Conservation (phyloP, 2,113 vertebrate genomes). For the Galbula dea region DNA sequence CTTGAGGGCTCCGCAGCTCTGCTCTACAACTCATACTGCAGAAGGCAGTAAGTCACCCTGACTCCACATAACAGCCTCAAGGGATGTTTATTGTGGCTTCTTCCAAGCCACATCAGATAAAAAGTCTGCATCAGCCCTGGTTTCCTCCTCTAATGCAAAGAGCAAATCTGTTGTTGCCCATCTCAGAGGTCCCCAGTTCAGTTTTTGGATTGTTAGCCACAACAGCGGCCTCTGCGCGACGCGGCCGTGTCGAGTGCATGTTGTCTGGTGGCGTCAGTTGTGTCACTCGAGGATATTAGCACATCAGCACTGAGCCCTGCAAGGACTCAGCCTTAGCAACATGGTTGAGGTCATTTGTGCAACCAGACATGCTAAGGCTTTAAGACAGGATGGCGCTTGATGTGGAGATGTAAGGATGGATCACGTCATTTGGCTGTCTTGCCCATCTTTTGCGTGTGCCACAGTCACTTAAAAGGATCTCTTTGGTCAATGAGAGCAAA, state of each 20-base stretch:
- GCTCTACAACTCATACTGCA: background rate
- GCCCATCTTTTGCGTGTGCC: background rate
- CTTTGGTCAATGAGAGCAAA: background rate
- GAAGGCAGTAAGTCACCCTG: background rate
- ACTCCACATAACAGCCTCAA: accelerated
- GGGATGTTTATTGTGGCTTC: background rate
- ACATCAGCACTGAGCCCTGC: background rate
- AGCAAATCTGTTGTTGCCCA: background rate
- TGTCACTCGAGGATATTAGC: background rate
- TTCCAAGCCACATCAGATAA: background rate
- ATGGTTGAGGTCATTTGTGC: background rate
- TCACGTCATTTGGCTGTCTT: background rate
- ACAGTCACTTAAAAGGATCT: background rate
- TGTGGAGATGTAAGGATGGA: background rate
- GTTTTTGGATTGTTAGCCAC: background rate
- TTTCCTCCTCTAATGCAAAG: background rate
- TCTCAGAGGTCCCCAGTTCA: background rate
- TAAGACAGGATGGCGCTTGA: background rate
- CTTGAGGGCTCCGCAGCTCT: background rate
- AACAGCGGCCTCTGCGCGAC: background rate
- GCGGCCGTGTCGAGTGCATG: accelerated
- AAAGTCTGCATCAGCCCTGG: background rate
- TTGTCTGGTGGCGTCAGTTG: background rate
- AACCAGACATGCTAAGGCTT: background rate
- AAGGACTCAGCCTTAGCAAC: background rate